These are phyloP conservation scores for Sander vitreus DNA, from an alignment of 2,113 vertebrate species.

Conservation along the genomic window DNA sequence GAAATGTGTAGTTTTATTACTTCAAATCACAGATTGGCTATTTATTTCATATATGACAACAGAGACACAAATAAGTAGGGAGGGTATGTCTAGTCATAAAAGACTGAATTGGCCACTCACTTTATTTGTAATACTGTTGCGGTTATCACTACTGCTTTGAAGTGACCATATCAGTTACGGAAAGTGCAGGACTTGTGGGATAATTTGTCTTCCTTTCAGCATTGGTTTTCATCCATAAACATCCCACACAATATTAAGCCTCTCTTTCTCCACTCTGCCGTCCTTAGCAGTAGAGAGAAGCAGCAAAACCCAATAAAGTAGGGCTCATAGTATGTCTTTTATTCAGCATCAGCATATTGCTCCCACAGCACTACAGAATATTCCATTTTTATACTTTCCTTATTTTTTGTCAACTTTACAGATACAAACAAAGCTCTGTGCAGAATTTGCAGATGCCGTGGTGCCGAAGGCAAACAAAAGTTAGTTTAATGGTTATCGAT, in stretches of 20 bases:
- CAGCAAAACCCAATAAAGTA: conserved; percentile 68
- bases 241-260: conserved; percentile 73
- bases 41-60: conserved; percentile 33
- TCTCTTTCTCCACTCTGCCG: conserved; percentile 62
- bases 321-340: conserved; percentile 52
- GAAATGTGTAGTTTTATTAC: conserved; percentile 19
- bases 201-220: conserved; percentile 57
- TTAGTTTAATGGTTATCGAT: conserved; percentile 1
- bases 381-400: conserved; percentile 41
- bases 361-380: conserved; percentile 49
- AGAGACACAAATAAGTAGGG: conserved; percentile 13
- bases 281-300: conserved; percentile 58
- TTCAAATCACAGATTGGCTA: conserved; percentile 17
- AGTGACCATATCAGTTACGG: conserved; percentile 44
- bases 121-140: conserved; percentile 38
- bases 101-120: conserved; percentile 1
- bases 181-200: conserved; percentile 35
- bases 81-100: conserved; percentile 3
- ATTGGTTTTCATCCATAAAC: conserved; percentile 72
- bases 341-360: conserved; percentile 66
- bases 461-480: conserved; percentile 16
- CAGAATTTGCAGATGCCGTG: conserved; percentile 1
- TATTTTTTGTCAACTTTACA: conserved; percentile 37
- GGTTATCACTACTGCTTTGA: conserved; percentile 37
- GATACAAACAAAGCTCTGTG: conserved; percentile 29